Percentiles rank a stretch among this genome's conserved stretches.
phyloP scores from a whole-genome alignment of 2,113 vertebrate genomes.

The Semicossyphus pulcher region DNA sequence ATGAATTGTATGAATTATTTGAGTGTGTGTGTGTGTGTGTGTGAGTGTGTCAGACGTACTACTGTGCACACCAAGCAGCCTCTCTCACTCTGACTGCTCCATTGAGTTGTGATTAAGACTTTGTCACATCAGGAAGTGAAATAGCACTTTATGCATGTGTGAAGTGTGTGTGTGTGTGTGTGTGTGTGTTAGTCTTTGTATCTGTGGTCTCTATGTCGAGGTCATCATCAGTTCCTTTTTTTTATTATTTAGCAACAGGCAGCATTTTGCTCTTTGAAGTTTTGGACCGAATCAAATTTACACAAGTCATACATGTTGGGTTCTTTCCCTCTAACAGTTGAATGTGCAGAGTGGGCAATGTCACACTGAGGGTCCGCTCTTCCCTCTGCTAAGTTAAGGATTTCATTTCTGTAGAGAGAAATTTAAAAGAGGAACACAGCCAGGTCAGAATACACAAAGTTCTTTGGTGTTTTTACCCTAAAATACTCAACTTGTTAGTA shows the following conservation, averaged over 20 bases:
- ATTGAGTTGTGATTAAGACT: conserved; percentile 64
- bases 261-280: conserved; percentile 26
- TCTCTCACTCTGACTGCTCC: conserved; percentile 42
- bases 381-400: background rate
- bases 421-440: background rate
- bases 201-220: background rate
- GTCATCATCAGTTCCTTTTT: background rate
- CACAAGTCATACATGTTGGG: too few relatives aligned
- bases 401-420: background rate
- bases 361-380: conserved; percentile 8
- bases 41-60: conserved; percentile 26
- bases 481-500: too few relatives aligned
- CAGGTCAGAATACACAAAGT: too few relatives aligned
- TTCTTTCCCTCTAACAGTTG: background rate
- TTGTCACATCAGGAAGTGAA: conserved; percentile 50
- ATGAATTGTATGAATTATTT: conserved; percentile 51
- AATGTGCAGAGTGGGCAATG: background rate
- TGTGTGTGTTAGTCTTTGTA: conserved; percentile 14
- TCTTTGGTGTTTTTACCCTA: too few relatives aligned
- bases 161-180: conserved; percentile 5
- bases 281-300: conserved; percentile 28
- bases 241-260: conserved; percentile 3
- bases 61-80: conserved; percentile 23
- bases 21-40: conserved; percentile 11
- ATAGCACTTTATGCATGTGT: background rate